Evolutionary conservation across 2,113 vertebrate genomes (phyloP), one percentile per base, ranked within the genome.

Genomic region (Rissa tridactyla): DNA sequence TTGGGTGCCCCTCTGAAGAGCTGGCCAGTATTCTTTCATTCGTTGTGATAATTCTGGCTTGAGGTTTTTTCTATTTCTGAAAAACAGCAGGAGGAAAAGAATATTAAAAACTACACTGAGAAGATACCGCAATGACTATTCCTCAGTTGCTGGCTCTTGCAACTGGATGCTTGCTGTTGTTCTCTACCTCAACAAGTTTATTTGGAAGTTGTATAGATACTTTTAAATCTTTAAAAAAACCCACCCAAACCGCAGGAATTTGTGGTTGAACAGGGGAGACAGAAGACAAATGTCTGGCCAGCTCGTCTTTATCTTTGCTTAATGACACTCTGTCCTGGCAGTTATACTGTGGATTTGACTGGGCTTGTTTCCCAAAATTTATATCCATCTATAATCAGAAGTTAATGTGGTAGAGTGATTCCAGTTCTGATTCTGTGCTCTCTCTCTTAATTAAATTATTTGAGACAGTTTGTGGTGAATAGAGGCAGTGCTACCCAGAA

Each of bases 381-480:
- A 49, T 81, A 46, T 72, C 40, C 62, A 38, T 79, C 38, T 85
- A 7, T 84, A 95, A 85, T 91, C 0, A 0, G 40, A 86, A 76
- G 47, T 55, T 93, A 78, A 91, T 92, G 38, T 88, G 38, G 26
- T 71, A 60, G 57, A 73, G 55, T 61, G 80, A 92, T 95, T 92
- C 38, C 66, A 91, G 61, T 65, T 62, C 22, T 65, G 83, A 49
- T 78, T 86, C 88, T 90, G 47, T 86, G 57, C 38, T 81, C 15
- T 58, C 13, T 32, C 25, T 87, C 69, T 46, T 71, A 84, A 94
- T 92, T 88, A 78, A 96, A 84, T 96, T 81, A 84, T 20, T 80
- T 85, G 68, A 83, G 71, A 57, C 36, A 77, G n/a, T 77, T 77
- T 57, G 58, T 64, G 68, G 78, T 73, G 61, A 82, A 38, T 26